A percentile compares a stretch with the other conserved stretches of the same genome.
phyloP scores from a whole-genome alignment of 2,888 invertebrate genomes.

The Leptopilina drosophilae region DNA sequence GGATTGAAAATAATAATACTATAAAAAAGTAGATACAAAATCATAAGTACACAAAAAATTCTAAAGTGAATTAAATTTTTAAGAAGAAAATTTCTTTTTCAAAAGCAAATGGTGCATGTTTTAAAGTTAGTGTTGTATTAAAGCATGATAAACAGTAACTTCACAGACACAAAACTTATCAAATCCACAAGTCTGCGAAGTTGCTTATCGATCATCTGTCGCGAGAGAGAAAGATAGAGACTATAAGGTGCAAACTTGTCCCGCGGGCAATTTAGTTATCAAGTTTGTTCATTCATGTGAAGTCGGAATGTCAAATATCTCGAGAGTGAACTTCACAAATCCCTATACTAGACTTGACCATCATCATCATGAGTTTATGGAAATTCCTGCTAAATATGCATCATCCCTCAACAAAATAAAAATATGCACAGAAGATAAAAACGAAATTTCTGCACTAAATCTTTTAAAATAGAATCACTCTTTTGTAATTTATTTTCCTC shows the following conservation, averaged over 20 bases:
- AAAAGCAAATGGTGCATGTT: neutral
- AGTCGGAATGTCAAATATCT: slow-evolving; percentile 27
- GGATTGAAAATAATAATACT: no score
- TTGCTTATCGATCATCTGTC: slow-evolving; percentile 36
- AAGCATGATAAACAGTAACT: slow-evolving; percentile 9
- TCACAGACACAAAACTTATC: slow-evolving; percentile 27
- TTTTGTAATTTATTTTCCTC: no score
- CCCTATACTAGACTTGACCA: neutral
- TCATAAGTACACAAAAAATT: no score
- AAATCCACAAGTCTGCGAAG: slow-evolving; percentile 26
- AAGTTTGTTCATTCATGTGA: slow-evolving; percentile 32
- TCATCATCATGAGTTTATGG: neutral
- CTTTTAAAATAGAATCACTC: no score
- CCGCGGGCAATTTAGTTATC: slow-evolving; percentile 19
- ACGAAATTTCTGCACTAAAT: no score
- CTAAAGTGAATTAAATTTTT: no score
- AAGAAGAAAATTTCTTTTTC: no score
- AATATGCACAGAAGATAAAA: neutral
- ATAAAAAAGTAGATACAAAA: no score
- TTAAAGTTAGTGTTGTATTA: slow-evolving; percentile 1
- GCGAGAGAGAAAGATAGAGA: neutral
- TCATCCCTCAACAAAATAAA: neutral
- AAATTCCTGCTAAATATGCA: neutral
- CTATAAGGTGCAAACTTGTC: slow-evolving; percentile 9
- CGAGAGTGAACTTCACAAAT: slow-evolving; percentile 4